Conservation (phyloP, 2,888 invertebrate species). For the Laspeyria flexula region DNA sequence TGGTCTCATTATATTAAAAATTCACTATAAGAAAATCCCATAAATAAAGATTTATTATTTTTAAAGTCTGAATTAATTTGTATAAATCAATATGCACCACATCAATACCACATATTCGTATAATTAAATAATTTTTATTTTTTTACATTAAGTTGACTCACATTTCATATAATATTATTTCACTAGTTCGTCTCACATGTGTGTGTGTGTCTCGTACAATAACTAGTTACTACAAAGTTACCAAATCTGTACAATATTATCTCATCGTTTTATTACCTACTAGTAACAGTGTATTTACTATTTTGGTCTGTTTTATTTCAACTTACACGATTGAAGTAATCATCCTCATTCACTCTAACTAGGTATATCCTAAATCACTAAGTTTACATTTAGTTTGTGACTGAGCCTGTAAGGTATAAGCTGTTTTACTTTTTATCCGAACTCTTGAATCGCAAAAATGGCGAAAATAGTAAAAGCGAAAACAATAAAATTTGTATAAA, state of each 20-base stretch:
- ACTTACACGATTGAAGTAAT: slow-evolving; percentile 5
- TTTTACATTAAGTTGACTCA: background rate
- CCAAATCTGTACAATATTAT: slow-evolving; percentile 1
- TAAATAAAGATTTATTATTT: too few species aligned
- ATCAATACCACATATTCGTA: too few species aligned
- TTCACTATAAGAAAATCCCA: too few species aligned
- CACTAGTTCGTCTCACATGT: too few species aligned
- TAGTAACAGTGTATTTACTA: slow-evolving; percentile 2
- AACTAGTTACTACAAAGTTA: too few species aligned
- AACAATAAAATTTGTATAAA: too few species aligned
- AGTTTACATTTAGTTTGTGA: background rate
- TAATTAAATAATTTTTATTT: background rate
- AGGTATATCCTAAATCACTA: slow-evolving; percentile 5
- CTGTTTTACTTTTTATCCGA: background rate
- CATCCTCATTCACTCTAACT: slow-evolving; percentile 4
- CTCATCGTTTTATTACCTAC: background rate
- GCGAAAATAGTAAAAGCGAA: too few species aligned
- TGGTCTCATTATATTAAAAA: background rate
- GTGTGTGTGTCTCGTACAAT: too few species aligned
- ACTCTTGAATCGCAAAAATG: background rate
- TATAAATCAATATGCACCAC: too few species aligned
- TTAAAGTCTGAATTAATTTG: too few species aligned
- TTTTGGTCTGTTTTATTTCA: slow-evolving; percentile 4
- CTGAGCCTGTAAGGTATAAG: too few species aligned
- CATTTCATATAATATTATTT: background rate